phyloP scores from a whole-genome alignment of 2,888 invertebrate species.

The Thereva unica region DNA sequence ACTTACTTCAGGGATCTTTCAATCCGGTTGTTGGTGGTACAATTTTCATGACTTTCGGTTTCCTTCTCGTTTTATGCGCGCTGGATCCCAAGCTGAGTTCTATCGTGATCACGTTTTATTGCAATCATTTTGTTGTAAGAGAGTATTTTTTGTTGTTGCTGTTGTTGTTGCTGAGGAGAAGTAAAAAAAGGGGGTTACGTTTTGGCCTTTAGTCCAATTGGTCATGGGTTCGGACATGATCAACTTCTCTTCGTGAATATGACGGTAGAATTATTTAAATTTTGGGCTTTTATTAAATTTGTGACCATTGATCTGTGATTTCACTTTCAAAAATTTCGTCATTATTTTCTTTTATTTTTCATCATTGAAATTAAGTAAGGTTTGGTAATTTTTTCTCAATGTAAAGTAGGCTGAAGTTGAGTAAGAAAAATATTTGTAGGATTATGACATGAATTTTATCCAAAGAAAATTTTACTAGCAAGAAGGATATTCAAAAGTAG shows the following conservation, averaged over 20 bases:
- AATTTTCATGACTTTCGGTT: constrained; percentile 26
- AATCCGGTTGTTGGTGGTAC: constrained; percentile 12
- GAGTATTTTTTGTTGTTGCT: too few relatives aligned
- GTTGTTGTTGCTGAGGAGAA: too few relatives aligned
- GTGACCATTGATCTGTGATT: constrained; percentile 9
- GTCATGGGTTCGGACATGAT: constrained; percentile 29
- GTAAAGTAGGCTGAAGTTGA: background rate
- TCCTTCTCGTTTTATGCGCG: background rate
- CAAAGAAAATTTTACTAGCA: too few relatives aligned
- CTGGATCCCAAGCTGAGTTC: constrained; percentile 6
- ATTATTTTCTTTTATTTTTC: too few relatives aligned
- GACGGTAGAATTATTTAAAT: constrained; percentile 26
- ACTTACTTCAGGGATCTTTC: constrained; percentile 7
- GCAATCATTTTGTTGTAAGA: constrained; percentile 17
- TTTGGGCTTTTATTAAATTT: constrained; percentile 19
- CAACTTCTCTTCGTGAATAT: constrained; percentile 21
- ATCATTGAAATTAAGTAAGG: too few relatives aligned
- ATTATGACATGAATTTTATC: too few relatives aligned
- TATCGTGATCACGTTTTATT: constrained; percentile 32
- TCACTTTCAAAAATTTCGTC: background rate
- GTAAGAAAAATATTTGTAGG: background rate
- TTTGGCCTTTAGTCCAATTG: constrained; percentile 23
- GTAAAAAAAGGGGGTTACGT: too few relatives aligned
- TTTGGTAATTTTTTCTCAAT: background rate
- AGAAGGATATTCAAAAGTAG: too few relatives aligned